Evolutionary conservation across 2,113 vertebrate genomes (phyloP).

Genomic region (Coregonus clupeaformis): DNA sequence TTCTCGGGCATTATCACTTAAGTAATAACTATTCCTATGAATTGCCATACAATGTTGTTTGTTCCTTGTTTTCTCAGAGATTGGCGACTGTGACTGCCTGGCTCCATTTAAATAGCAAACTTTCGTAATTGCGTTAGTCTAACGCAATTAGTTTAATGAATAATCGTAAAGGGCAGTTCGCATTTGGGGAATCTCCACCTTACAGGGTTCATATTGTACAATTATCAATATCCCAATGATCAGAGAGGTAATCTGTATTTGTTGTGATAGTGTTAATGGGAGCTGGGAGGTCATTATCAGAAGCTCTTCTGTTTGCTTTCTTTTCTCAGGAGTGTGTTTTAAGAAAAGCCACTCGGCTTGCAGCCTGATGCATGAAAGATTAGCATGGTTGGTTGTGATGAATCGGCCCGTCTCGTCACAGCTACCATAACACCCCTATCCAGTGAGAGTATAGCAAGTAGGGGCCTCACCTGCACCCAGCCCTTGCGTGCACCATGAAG

Average conservation of each 20-base stretch:
- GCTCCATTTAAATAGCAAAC: too few relatives aligned
- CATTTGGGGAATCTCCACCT: background rate
- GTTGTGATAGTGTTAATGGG: background rate
- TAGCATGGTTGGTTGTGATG: background rate
- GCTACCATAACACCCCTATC: slow-evolving; percentile 8
- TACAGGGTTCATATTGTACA: background rate
- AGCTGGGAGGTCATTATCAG: background rate
- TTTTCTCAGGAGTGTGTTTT: slow-evolving; percentile 1
- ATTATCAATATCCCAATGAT: background rate
- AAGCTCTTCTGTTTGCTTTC: background rate
- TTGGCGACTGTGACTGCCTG: too few relatives aligned
- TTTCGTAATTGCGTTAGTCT: too few relatives aligned
- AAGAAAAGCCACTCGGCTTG: background rate
- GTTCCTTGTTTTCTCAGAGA: background rate
- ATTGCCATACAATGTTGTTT: background rate
- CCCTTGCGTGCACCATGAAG: background rate
- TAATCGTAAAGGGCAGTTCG: background rate
- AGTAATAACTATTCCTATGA: background rate
- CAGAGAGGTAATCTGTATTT: background rate
- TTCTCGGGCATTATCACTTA: too few relatives aligned
- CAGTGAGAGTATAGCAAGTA: slow-evolving; percentile 3
- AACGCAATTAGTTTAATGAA: too few relatives aligned
- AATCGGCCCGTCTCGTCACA: background rate
- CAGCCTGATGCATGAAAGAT: slow-evolving; percentile 18
- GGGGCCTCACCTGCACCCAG: slow-evolving; percentile 2